Percentiles rank a stretch among this genome's conserved stretches.
These are phyloP conservation scores for Rhyacichthys aspro DNA, from an alignment of 2,797 vertebrate species.

Conservation along the genomic window DNA sequence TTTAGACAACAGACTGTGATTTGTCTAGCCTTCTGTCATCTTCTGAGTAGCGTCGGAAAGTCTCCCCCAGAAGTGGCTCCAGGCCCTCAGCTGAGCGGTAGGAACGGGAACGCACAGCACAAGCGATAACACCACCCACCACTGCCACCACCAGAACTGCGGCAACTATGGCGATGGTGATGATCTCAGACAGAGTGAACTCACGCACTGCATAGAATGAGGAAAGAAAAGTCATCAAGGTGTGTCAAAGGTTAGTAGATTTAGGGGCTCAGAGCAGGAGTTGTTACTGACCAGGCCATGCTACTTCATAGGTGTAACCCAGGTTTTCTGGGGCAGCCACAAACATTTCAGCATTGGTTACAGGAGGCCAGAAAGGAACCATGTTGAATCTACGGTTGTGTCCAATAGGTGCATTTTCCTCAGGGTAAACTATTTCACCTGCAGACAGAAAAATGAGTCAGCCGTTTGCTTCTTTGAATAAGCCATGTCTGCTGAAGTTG, in stretches of 20 bases:
- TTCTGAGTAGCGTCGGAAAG: conserved; percentile 87
- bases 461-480: neutral
- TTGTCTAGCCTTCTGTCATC: conserved; percentile 83
- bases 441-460: conserved; percentile 24
- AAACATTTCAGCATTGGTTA: conserved; percentile 95
- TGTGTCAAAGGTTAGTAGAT: neutral
- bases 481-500: neutral
- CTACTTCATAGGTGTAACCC: conserved; percentile 92
- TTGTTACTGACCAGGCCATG: conserved; percentile 89
- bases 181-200: conserved; percentile 88
- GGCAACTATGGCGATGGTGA: conserved; percentile 88
- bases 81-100: conserved; percentile 78
- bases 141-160: conserved; percentile 84
- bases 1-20: conserved; percentile 85
- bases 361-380: conserved; percentile 98
- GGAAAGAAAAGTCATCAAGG: neutral
- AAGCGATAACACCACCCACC: conserved; percentile 81
- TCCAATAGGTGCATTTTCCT: conserved; percentile 94
- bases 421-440: conserved; percentile 88
- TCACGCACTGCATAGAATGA: conserved; percentile 71
- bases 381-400: conserved; percentile 94
- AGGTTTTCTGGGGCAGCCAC: conserved; percentile 88
- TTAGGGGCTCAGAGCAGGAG: neutral
- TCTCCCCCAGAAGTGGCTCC: conserved; percentile 90
- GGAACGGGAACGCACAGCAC: conserved; percentile 78